Base-by-base conservation (phyloP, 2,888 invertebrate genomes). In the Oligia strigilis region DNA sequence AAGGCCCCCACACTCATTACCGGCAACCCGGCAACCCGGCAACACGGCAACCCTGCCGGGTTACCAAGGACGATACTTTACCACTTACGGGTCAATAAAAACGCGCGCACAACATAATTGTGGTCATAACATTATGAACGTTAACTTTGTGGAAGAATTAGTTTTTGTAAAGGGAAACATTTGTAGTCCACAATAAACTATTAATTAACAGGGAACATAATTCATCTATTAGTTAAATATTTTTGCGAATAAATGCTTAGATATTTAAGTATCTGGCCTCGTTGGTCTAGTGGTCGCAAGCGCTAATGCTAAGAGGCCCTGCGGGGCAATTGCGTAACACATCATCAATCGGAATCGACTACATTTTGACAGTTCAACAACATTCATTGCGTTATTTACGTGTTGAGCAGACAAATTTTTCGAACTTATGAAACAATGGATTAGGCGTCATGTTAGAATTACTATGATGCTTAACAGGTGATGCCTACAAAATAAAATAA, bases 41-140 rank as follows among this genome's bases (percentile, higher is more conserved):
- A 77, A 79, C 83, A 87, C 55, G 23, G n/a, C 43, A 23, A 29
- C 40, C n/a, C 29, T n/a, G 29, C 40, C 19, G 19, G 46, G 72
- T 85, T 77, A 78, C 82, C 88, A 88, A 87, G 85, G 88, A 87
- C 89, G 84, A 88, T 89, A 89, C 89, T 91, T 88, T 75, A 74
- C 88, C 89, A 89, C 92, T 92, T 88, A 90, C 82, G 70, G 83
- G 76, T 88, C 85, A 92, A 92, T 92, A 92, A 92, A 92, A 90
- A 84, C 81, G 79, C 83, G 84, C 84, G 84, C 79, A 82, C 82
- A 76, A 81, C 86, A 86, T 86, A 86, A 89, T 90, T 90, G 87
- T 71, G 79, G 83, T 82, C 75, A 87, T 88, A 88, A 86, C 72
- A 81, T 84, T 87, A 88, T 87, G 86, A 80, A 82, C 83, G 78